phyloP scores from a whole-genome alignment of 1,140 invertebrate genomes.

The Paramacrobiotus metropolitanus region DNA sequence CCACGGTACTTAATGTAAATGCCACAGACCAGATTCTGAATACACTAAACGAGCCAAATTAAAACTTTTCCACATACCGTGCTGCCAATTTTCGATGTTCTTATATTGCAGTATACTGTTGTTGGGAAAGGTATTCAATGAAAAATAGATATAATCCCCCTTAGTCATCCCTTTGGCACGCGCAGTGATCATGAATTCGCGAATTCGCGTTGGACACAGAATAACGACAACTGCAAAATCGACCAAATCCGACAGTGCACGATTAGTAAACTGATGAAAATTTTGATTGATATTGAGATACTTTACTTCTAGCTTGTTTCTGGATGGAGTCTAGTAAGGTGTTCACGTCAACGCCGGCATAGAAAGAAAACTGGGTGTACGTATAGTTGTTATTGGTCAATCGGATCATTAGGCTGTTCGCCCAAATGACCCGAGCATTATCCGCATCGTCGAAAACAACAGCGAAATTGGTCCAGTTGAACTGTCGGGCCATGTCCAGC shows the following conservation, averaged over 20 bases:
- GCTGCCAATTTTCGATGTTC: neutral
- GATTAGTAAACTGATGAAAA: too few species aligned
- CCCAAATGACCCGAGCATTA: neutral
- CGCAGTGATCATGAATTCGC: neutral
- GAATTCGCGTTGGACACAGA: neutral
- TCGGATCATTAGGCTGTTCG: neutral
- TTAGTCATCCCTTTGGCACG: neutral
- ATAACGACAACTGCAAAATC: neutral
- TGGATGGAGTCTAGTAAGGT: neutral
- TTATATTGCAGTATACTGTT: neutral
- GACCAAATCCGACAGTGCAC: too few species aligned
- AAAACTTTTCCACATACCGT: neutral
- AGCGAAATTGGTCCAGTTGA: neutral
- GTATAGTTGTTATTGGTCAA: neutral
- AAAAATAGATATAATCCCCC: neutral
- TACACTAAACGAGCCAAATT: neutral
- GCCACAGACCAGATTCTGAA: too few species aligned
- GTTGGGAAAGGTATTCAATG: neutral
- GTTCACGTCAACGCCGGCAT: neutral
- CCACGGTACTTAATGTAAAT: too few species aligned
- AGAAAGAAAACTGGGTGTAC: neutral
- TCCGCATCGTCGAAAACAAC: neutral
- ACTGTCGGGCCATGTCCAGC: neutral
- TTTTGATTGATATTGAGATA: too few species aligned
- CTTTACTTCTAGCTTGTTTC: neutral